A percentile compares a stretch with the other conserved stretches of the same genome.
These are phyloP conservation scores for Pagrus major DNA, from an alignment of 2,113 vertebrate species.

Conservation along the genomic window DNA sequence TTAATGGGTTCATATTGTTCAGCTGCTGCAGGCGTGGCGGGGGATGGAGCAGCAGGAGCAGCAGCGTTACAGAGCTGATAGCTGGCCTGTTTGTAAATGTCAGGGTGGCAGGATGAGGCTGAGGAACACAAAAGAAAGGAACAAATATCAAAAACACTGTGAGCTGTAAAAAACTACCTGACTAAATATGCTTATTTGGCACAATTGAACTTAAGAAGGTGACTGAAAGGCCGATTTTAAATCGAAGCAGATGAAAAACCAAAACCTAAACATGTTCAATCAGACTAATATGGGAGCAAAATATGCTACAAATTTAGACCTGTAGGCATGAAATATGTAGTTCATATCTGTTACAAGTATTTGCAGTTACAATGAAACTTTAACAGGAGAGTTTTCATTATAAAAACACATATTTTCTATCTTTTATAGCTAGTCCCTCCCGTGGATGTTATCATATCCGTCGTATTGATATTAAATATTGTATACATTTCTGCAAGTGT, in stretches of 20 bases:
- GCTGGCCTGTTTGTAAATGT: background rate
- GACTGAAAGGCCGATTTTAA: background rate
- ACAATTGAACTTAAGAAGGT: no score
- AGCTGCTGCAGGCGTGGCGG: background rate
- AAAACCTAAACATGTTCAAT: background rate
- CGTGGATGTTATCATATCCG: background rate
- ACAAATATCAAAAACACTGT: background rate
- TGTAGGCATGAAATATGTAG: background rate
- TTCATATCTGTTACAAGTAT: background rate
- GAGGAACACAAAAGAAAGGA: background rate
- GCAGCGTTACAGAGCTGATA: background rate
- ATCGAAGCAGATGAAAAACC: background rate
- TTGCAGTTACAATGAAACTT: background rate
- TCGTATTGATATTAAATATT: background rate
- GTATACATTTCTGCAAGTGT: background rate
- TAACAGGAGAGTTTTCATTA: background rate
- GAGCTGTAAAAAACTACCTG: background rate
- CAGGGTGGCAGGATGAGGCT: constrained; percentile 15
- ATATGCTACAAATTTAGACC: background rate
- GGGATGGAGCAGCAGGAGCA: background rate
- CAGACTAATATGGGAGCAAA: background rate
- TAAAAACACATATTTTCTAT: background rate
- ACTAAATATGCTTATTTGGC: background rate
- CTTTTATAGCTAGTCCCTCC: background rate
- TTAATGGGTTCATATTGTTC: constrained; percentile 11